Conservation (phyloP, 2,888 invertebrate genomes). For the Drosophila mulleri region DNA sequence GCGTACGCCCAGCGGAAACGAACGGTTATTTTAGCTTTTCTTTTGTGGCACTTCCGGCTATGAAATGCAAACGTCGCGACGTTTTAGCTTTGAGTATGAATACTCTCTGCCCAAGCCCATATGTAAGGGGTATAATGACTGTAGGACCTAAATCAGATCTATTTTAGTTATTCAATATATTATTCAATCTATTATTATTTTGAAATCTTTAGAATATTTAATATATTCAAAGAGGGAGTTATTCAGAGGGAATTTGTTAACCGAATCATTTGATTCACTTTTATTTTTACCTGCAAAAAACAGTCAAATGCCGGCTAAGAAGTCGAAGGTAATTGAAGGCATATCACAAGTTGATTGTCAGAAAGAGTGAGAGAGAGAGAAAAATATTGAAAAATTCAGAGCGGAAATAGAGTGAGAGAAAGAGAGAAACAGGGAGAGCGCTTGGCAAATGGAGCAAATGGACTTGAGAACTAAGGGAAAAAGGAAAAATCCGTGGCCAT, state of each 20-base stretch:
- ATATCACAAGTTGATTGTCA: constrained; percentile 45
- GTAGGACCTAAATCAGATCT: background rate
- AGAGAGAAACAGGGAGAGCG: background rate
- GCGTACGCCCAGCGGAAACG: constrained; percentile 63
- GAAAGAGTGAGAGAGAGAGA: background rate
- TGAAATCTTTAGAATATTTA: too few relatives aligned
- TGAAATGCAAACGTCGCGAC: constrained; percentile 73
- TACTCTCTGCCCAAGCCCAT: background rate
- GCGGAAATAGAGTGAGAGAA: background rate
- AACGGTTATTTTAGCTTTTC: constrained; percentile 66
- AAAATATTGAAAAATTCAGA: background rate
- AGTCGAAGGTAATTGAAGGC: constrained; percentile 62
- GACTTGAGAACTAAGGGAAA: background rate
- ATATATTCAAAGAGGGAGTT: background rate
- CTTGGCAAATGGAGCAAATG: background rate
- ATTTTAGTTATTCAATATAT: too few relatives aligned
- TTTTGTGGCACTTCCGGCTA: constrained; percentile 64
- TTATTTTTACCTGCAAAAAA: too few relatives aligned
- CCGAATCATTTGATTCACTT: too few relatives aligned
- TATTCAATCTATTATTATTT: too few relatives aligned
- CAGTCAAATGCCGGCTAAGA: constrained; percentile 14
- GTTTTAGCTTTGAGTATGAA: constrained; percentile 39
- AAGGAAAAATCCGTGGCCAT: background rate
- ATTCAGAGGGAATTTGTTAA: background rate
- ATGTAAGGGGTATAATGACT: background rate